A percentile compares a stretch with the other conserved stretches of the same genome.
Conservation (phyloP, 35 echinoderm and acorn worm species). For the Acanthaster planci region DNA sequence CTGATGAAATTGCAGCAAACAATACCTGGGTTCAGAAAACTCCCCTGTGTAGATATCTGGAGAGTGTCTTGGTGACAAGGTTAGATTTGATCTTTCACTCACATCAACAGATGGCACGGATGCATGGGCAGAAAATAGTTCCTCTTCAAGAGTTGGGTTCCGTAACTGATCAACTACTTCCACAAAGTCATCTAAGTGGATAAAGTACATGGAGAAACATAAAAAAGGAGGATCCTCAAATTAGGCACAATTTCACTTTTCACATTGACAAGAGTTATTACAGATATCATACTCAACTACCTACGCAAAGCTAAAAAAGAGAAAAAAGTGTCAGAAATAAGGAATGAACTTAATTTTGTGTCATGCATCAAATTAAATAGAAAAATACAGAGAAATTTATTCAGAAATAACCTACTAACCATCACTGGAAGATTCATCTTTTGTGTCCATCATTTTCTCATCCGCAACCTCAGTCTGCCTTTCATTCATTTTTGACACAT, state of each 20-base stretch:
- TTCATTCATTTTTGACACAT: not conserved
- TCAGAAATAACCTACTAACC: not conserved
- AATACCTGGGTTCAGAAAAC: no score
- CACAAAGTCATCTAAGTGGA: slow-evolving; percentile 46
- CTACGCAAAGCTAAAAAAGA: no score
- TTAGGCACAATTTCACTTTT: no score
- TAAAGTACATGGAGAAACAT: not conserved
- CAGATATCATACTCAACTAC: no score
- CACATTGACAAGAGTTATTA: no score
- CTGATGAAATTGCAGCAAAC: no score
- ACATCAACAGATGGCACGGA: not conserved
- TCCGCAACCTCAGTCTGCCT: slow-evolving; percentile 1
- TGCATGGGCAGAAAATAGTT: slow-evolving; percentile 41
- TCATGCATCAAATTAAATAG: not conserved
- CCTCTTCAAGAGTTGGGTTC: slow-evolving; percentile 23
- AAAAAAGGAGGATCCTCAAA: no score
- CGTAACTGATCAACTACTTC: slow-evolving; percentile 41
- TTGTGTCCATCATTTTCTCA: not conserved
- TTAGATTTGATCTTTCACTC: not conserved
- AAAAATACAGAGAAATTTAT: not conserved
- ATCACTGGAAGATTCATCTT: not conserved
- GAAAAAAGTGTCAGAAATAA: no score
- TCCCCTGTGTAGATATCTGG: no score
- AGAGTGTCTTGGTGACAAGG: not conserved
- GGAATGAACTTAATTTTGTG: no score